Base-by-base conservation (phyloP, 2,113 vertebrate genomes). In the Anolis sagrei region DNA sequence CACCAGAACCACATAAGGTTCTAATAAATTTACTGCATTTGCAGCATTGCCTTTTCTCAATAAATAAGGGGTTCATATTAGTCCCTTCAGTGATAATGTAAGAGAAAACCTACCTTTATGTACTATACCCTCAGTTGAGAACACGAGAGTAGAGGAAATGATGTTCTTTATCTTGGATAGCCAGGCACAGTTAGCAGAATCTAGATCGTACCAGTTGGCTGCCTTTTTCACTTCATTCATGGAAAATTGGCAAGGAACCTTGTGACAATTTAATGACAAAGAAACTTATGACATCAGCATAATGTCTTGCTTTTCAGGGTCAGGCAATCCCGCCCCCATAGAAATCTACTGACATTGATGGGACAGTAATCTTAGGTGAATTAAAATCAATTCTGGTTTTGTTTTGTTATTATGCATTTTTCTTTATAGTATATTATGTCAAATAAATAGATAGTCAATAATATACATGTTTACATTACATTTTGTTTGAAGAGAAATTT, bases 181-280 rank as follows among this genome's bases (percentile, higher is more conserved):
- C 54, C 84, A 78, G 75, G 76, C 76, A 66, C 80, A 5, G 39
- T 84, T 76, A 21, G 54, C 7, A 64, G 0, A 0, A 10, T 58
- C 36, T 39, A 78, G 82, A 29, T 58, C 4, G n/a, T 84, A 83
- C 90, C 89, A 86, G 79, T 79, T 92, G 88, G 84, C 86, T 92
- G 82, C 77, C 74, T 79, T 89, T 81, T 81, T 3, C 19, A 1
- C 29, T 69, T 70, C 79, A 62, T 86, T 80, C 68, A 79, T 25
- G 82, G 86, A 58, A 88, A 91, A 88, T 25, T n/a, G 64, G 19
- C 32, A 72, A 81, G 86, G 89, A 87, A 85, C 8, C 19, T 36
- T 39, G 6, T 73, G 68, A 6, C 34, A 39, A 7, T 5, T 44
- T 44, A 44, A 44, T 44, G 39, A 44, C 39, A 44, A 44, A 5